phyloP scores from a whole-genome alignment of 2,797 vertebrate species.

The Anisognathus igniventris region DNA sequence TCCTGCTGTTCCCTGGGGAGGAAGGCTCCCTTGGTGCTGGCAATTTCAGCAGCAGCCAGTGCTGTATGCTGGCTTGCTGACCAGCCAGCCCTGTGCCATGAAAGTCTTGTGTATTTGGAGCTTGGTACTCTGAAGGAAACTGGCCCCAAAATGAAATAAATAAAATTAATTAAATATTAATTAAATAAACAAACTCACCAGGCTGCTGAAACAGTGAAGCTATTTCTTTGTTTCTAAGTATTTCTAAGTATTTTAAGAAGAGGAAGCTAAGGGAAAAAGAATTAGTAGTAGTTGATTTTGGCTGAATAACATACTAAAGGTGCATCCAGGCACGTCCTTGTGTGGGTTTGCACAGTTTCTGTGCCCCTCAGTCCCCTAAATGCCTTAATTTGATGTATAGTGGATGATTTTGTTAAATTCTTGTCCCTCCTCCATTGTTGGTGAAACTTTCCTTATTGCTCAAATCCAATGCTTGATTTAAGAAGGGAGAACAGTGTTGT shows the following conservation, averaged over 20 bases:
- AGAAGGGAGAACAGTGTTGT: not conserved
- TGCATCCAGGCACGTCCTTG: not conserved
- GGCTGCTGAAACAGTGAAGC: not conserved
- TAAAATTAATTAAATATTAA: not conserved
- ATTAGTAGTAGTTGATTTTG: not conserved
- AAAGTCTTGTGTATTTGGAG: not conserved
- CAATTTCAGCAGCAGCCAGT: not conserved
- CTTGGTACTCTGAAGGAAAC: not conserved
- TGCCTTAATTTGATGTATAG: not conserved
- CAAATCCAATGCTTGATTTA: fast-evolving
- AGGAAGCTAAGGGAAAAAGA: not conserved
- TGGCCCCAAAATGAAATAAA: not conserved
- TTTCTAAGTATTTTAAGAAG: not conserved
- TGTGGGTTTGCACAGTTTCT: not conserved
- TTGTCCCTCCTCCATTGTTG: not conserved
- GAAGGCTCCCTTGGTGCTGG: not conserved
- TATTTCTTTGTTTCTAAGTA: not conserved
- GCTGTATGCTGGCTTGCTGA: not conserved
- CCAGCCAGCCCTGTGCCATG: not conserved
- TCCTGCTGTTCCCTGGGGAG: not conserved
- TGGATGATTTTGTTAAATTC: not conserved
- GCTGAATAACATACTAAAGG: not conserved
- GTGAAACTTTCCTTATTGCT: not conserved
- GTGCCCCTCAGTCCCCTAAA: not conserved
- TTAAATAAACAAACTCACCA: no score